Percentiles rank a stretch among this genome's conserved stretches.
These are phyloP conservation scores for Cliona cf. orientalis DNA, from an alignment of 37 sponge, comb jelly and placozoan genomes.

Conservation along the genomic window DNA sequence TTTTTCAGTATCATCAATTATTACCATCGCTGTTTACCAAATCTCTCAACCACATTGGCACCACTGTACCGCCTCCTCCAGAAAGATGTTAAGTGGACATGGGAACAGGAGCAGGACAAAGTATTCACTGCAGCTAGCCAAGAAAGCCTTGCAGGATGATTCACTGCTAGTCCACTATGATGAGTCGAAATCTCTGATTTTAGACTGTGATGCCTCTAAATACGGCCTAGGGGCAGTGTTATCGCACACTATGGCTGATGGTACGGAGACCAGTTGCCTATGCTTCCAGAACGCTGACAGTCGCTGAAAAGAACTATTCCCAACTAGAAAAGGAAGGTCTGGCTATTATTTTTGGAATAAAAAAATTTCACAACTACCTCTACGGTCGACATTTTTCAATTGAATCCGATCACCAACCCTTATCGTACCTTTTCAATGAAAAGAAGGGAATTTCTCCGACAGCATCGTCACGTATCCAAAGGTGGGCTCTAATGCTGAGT, in stretches of 20 bases:
- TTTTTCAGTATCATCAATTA: conserved; percentile 41
- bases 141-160: not conserved
- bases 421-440: conserved; percentile 29
- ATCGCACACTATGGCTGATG: conserved; percentile 27
- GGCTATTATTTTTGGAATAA: conserved; percentile 14
- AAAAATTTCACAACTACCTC: conserved; percentile 34
- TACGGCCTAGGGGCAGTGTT: conserved; percentile 40
- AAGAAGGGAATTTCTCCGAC: too few species aligned
- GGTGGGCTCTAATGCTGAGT: not conserved
- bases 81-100: conserved; percentile 22
- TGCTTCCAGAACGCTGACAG: conserved; percentile 34
- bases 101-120: conserved; percentile 1
- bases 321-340: conserved; percentile 45
- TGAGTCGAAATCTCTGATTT: conserved; percentile 2
- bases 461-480: not conserved
- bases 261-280: conserved; percentile 20
- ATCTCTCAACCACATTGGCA: conserved; percentile 10
- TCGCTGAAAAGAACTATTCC: conserved; percentile 23
- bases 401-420: conserved; percentile 6
- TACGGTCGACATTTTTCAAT: conserved; percentile 13
- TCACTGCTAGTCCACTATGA: conserved; percentile 35
- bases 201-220: conserved; percentile 26
- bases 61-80: conserved; percentile 20
- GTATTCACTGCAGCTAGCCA: conserved; percentile 13
- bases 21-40: conserved; percentile 9